phyloP scores from a whole-genome alignment of 35 echinoderm and acorn worm species.

The Nesometra sesokonis region DNA sequence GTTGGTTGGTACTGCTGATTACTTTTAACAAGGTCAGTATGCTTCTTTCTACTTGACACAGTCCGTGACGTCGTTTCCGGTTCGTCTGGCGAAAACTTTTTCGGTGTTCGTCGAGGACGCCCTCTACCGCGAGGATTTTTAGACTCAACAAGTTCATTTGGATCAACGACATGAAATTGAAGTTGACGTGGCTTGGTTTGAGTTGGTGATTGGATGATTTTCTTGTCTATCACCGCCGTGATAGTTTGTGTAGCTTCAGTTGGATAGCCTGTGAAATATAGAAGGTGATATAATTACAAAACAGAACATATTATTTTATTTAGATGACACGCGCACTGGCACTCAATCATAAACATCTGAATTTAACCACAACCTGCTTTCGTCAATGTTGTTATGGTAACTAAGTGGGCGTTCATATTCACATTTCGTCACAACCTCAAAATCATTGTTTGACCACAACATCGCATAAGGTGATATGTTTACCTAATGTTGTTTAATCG shows the following conservation, averaged over 20 bases:
- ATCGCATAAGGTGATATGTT: too few relatives aligned
- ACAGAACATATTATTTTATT: background rate
- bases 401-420: background rate
- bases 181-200: background rate
- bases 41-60: background rate
- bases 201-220: background rate
- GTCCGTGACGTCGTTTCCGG: background rate
- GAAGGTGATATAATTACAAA: background rate
- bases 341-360: background rate
- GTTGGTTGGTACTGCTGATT: background rate
- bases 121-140: slow-evolving; percentile 2
- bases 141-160: background rate
- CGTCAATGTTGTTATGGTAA: background rate
- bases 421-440: background rate
- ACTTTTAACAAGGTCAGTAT: background rate
- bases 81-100: background rate
- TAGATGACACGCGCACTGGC: background rate
- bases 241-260: background rate
- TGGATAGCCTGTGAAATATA: background rate
- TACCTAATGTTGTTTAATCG: too few relatives aligned
- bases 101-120: background rate
- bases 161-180: background rate
- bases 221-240: background rate
- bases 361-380: background rate
- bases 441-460: too few relatives aligned